Evolutionary conservation across 1,140 invertebrate genomes (phyloP).

Genomic region (Aplysia californica): DNA sequence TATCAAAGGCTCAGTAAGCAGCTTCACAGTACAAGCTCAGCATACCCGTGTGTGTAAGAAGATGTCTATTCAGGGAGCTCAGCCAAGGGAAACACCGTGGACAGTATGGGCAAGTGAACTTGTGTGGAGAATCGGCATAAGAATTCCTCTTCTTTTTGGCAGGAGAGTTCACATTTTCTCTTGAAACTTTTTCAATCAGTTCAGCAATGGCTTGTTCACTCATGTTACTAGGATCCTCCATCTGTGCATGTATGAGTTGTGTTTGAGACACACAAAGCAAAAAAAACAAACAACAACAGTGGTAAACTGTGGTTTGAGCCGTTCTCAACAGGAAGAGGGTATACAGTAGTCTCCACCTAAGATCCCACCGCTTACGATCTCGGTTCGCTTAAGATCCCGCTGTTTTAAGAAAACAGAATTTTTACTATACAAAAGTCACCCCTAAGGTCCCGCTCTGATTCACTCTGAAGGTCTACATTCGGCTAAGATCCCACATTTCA

Average conservation of each 20-base stretch:
- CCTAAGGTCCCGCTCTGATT: too few species aligned
- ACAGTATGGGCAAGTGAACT: conserved; percentile 91
- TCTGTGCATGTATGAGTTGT: background rate
- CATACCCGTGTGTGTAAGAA: conserved; percentile 71
- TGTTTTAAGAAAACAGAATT: too few species aligned
- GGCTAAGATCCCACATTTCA: too few species aligned
- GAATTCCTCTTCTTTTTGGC: conserved; percentile 89
- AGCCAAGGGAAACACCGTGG: conserved; percentile 95
- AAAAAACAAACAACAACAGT: background rate
- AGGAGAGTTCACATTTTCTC: conserved; percentile 12
- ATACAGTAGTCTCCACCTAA: background rate
- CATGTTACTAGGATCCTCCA: conserved; percentile 14
- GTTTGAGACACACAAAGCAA: background rate
- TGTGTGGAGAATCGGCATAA: conserved; percentile 93
- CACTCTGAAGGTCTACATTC: too few species aligned
- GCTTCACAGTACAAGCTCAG: too few species aligned
- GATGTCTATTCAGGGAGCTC: conserved; percentile 90
- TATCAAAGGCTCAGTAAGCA: too few species aligned
- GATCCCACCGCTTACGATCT: too few species aligned
- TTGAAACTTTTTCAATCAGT: conserved; percentile 28
- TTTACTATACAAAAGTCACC: too few species aligned
- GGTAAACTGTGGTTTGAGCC: background rate
- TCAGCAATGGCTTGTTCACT: conserved; percentile 14
- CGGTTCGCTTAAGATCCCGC: too few species aligned
- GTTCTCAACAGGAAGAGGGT: background rate